Conservation (phyloP, 2,113 vertebrate genomes). For the Scopus umbretta region DNA sequence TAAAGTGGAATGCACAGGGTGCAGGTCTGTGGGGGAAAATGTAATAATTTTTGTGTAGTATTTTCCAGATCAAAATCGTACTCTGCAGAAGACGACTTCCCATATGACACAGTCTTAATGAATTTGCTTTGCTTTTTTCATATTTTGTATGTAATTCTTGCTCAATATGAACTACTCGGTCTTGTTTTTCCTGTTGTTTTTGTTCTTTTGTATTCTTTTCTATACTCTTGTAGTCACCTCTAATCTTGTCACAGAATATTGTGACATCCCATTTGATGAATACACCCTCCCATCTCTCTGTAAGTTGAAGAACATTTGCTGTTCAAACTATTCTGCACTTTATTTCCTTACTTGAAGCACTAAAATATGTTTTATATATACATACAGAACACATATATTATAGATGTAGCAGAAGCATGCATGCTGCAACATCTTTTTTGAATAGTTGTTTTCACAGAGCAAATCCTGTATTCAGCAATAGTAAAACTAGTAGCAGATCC, state of each 20-base stretch:
- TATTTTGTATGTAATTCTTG: neutral
- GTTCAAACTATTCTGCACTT: neutral
- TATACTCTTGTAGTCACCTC: neutral
- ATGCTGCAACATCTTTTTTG: neutral
- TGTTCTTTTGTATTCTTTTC: neutral
- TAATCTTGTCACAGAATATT: neutral
- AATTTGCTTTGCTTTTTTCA: neutral
- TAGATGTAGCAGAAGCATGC: neutral
- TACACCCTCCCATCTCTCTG: neutral
- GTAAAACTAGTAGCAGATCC: neutral
- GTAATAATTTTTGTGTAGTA: neutral
- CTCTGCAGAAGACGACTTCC: neutral
- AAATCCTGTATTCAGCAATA: neutral
- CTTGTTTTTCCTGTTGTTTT: neutral
- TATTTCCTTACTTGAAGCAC: neutral
- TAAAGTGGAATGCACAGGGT: neutral
- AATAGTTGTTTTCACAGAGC: neutral
- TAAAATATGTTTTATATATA: neutral
- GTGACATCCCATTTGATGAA: neutral
- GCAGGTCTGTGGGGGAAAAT: neutral
- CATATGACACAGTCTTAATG: neutral
- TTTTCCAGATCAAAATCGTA: neutral
- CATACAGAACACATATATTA: neutral
- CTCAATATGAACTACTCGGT: neutral
- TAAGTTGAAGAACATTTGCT: conserved; percentile 13